A percentile compares a stretch with the other conserved stretches of the same genome.
phyloP scores from a whole-genome alignment of 37 sponge, comb jelly and placozoan genomes.

The Geodia barretti region DNA sequence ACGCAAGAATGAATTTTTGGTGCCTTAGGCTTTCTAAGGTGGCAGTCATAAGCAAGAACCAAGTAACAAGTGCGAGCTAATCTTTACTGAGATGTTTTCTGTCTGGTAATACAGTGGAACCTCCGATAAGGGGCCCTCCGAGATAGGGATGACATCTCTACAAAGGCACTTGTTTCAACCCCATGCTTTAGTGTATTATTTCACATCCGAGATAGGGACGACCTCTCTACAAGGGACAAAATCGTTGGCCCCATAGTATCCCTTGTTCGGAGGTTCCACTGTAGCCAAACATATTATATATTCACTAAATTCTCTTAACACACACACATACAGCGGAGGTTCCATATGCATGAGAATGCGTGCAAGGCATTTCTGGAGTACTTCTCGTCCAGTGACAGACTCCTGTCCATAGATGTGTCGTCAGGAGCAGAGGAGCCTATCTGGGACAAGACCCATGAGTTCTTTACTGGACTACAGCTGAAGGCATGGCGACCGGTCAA shows the following conservation, averaged over 20 bases:
- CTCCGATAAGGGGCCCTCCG: too few relatives aligned
- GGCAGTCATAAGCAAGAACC: too few relatives aligned
- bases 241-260: too few relatives aligned
- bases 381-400: constrained; percentile 38
- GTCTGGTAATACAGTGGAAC: too few relatives aligned
- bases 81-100: background rate
- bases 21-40: too few relatives aligned
- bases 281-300: too few relatives aligned
- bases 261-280: too few relatives aligned
- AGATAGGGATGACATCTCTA: too few relatives aligned
- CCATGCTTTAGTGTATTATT: too few relatives aligned
- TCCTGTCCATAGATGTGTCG: constrained; percentile 76
- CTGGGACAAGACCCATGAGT: constrained; percentile 64
- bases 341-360: constrained; percentile 56
- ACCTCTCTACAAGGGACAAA: too few relatives aligned
- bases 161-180: too few relatives aligned
- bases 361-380: constrained; percentile 60
- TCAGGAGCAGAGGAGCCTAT: constrained; percentile 65
- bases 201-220: too few relatives aligned
- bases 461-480: constrained; percentile 47
- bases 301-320: background rate
- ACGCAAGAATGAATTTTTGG: background rate
- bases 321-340: constrained; percentile 45
- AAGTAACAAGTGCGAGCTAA: background rate
- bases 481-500: constrained; percentile 64